A percentile compares a stretch with the other conserved stretches of the same genome.
Evolutionary conservation across 2,113 vertebrate species (phyloP).

Genomic region (Prionailurus viverrinus): DNA sequence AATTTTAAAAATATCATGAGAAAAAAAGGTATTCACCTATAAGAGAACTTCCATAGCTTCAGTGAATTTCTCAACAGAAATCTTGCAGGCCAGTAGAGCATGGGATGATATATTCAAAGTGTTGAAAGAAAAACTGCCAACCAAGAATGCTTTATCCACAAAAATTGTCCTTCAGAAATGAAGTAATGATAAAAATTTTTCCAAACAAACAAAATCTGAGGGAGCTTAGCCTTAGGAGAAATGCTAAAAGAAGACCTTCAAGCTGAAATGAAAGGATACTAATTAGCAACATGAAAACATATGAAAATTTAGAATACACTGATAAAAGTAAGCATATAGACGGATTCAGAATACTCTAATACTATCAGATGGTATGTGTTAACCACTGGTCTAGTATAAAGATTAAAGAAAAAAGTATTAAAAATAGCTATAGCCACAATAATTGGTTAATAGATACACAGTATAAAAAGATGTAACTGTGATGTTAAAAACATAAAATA

Average conservation of each 20-base stretch:
- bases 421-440: too few relatives aligned
- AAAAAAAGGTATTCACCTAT: not conserved
- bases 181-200: too few relatives aligned
- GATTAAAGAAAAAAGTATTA: too few relatives aligned
- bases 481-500: too few relatives aligned
- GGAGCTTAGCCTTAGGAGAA: not conserved
- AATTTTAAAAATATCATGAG: not conserved
- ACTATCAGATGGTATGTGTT: too few relatives aligned
- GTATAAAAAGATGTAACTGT: too few relatives aligned
- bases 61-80: not conserved
- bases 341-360: not conserved
- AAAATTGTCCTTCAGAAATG: not conserved
- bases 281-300: not conserved
- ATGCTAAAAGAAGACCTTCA: not conserved
- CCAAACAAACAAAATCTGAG: not conserved
- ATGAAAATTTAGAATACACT: not conserved
- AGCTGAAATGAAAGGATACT: too few relatives aligned
- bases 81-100: not conserved
- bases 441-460: too few relatives aligned
- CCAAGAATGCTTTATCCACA: not conserved
- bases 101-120: not conserved
- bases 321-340: not conserved
- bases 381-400: too few relatives aligned
- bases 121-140: not conserved
- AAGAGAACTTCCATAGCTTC: not conserved